These are phyloP conservation scores for Pangasius larnaudii DNA, from an alignment of 2,797 vertebrate species.

Conservation along the genomic window DNA sequence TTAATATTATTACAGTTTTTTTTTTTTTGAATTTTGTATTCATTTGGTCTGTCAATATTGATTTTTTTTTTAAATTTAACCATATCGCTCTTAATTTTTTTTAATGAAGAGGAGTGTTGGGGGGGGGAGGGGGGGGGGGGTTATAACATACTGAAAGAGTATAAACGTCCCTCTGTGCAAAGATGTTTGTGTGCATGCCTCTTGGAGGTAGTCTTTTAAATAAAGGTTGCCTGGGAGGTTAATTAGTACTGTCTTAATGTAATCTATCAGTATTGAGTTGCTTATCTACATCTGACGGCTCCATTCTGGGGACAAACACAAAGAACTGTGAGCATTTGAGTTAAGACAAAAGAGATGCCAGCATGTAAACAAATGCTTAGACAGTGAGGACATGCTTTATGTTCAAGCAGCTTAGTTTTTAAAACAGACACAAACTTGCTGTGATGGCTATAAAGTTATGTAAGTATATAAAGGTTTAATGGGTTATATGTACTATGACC, in stretches of 20 bases:
- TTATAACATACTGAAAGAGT: slow-evolving; percentile 28
- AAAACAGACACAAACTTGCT: not conserved
- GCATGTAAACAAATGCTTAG: slow-evolving; percentile 37
- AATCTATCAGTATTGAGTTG: slow-evolving; percentile 55
- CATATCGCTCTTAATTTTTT: not conserved
- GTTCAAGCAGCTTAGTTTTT: not conserved
- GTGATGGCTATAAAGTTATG: not conserved
- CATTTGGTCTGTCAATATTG: not conserved
- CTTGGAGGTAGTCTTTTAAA: slow-evolving; percentile 29
- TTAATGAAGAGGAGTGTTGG: not conserved
- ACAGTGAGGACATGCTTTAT: slow-evolving; percentile 7
- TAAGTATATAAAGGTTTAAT: not conserved
- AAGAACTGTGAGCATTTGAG: slow-evolving; percentile 18
- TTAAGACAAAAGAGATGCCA: slow-evolving; percentile 42
- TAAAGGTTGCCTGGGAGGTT: slow-evolving; percentile 57
- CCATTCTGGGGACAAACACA: slow-evolving; percentile 53
- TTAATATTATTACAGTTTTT: not conserved
- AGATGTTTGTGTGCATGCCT: slow-evolving; percentile 35
- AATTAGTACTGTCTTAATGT: slow-evolving; percentile 60
- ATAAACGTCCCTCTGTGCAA: slow-evolving; percentile 2
- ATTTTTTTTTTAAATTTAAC: not conserved
- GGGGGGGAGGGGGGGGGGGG: not conserved
- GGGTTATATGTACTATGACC: not conserved
- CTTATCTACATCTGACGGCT: slow-evolving; percentile 53
- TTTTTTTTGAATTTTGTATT: not conserved